Percentiles rank a stretch among this genome's conserved stretches.
Evolutionary conservation across 2,888 invertebrate genomes (phyloP).

Genomic region (Caenorhabditis afra): DNA sequence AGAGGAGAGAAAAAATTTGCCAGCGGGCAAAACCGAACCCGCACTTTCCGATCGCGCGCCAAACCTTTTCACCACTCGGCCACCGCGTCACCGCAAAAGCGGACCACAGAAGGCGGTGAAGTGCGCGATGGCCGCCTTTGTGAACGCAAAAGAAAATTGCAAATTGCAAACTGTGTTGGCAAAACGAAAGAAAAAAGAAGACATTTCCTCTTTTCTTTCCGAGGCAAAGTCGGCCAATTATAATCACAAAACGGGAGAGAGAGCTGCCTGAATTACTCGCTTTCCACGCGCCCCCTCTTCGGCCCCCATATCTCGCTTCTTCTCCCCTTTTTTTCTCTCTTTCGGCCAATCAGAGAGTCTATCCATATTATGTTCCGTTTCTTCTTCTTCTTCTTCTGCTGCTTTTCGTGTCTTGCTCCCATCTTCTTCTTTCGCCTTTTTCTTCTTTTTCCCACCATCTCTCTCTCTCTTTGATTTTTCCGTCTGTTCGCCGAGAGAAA

Average conservation of each 20-base stretch:
- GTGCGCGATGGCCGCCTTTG: too few relatives aligned
- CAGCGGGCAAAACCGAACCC: too few relatives aligned
- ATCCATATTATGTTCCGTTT: constrained; percentile 38
- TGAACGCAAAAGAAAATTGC: too few relatives aligned
- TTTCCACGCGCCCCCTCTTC: neutral
- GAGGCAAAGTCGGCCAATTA: neutral
- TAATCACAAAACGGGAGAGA: neutral
- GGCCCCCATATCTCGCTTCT: neutral
- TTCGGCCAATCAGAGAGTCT: constrained; percentile 29
- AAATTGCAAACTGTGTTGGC: too few relatives aligned
- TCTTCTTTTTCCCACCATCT: neutral
- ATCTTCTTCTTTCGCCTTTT: neutral
- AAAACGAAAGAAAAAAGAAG: too few relatives aligned
- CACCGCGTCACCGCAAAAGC: too few relatives aligned
- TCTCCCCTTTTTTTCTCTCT: constrained; percentile 6
- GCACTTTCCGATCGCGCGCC: too few relatives aligned
- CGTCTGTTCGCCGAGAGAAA: constrained; percentile 12
- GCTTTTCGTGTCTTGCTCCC: neutral
- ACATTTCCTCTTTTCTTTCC: neutral
- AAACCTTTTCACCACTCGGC: too few relatives aligned
- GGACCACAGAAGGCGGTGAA: too few relatives aligned
- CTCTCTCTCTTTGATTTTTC: neutral
- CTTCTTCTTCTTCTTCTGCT: neutral
- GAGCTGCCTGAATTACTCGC: neutral
- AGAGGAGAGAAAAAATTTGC: too few relatives aligned